Evolutionary conservation across 2,888 invertebrate genomes (phyloP), one percentile per base, ranked within the genome.

Genomic region (Mesorhabditis spiculigera): DNA sequence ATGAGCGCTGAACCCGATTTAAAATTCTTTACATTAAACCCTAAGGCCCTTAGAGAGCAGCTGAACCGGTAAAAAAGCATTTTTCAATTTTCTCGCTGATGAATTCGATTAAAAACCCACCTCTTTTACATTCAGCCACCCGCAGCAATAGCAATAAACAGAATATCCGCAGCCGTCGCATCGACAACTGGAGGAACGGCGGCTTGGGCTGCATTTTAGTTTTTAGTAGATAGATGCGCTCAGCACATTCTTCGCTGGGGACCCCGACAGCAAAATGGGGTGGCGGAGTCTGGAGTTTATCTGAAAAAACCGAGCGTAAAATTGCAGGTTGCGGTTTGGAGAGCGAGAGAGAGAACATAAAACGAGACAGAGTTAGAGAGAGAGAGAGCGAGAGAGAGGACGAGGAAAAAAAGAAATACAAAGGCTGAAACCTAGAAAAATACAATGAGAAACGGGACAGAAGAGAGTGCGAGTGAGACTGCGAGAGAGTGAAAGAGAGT

Each of bases 191-290:
- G 58, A 50, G 58, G 10, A n/a, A 50, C n/a, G 58, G n/a, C 1
- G 8, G 8, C 10, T 50, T 50, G 58, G n/a, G 8, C 3, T 50
- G 10, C 10, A n/a, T 50, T 50, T n/a, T 50, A 10, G 8, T n/a
- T 50, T 50, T 50, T 10, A 13, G 58, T 50, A n/a, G 8, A 10
- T 10, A 50, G 58, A 13, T 3, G n/a, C 58, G 58, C 8, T 13
- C 8, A 13, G 58, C 8, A 50, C 58, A 50, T 50, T 50, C 10
- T 50, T 13, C n/a, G 10, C 58, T 50, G 8, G 0, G n/a, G 58
- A 13, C 58, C 58, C 58, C 10, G n/a, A 50, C 58, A 50, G 58
- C 58, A 50, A 50, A 50, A 50, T 50, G 58, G 58, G 58, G n/a
- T n/a, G 1, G 1, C 3, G 10, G 8, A 13, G 58, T 50, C 10